A percentile compares a stretch with the other conserved stretches of the same genome.
Conservation (phyloP, 1,140 invertebrate genomes). For the Zaprionus vittiger region DNA sequence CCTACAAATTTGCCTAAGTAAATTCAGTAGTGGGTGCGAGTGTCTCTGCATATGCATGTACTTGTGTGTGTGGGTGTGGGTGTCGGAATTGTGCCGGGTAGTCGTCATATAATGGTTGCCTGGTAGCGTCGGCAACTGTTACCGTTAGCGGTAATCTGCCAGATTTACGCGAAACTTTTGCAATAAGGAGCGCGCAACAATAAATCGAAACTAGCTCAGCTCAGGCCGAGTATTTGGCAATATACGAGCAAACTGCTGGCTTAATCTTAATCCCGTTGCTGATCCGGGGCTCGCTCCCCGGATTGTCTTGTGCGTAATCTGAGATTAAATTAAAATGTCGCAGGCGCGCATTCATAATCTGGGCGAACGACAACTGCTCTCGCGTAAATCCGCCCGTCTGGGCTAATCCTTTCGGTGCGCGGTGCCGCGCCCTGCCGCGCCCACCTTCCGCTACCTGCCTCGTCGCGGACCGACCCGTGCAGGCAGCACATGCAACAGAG, state of each 20-base stretch:
- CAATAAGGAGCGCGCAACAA: constrained; percentile 56
- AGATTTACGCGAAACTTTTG: constrained; percentile 77
- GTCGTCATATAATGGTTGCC: not conserved
- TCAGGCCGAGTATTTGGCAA: constrained; percentile 61
- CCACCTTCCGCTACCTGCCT: not conserved
- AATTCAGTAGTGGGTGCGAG: not conserved
- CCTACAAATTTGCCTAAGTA: constrained; percentile 71
- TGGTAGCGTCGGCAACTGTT: constrained; percentile 21
- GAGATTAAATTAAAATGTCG: constrained; percentile 83
- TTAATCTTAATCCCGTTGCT: constrained; percentile 65
- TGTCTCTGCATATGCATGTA: not conserved
- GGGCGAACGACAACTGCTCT: constrained; percentile 52
- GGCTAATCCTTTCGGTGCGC: constrained; percentile 69
- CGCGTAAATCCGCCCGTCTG: constrained; percentile 58
- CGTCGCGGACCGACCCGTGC: constrained; percentile 4
- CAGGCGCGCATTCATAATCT: constrained; percentile 70
- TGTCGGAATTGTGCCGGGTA: constrained; percentile 8
- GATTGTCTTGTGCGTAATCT: constrained; percentile 55
- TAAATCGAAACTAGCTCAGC: constrained; percentile 45
- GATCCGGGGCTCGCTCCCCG: constrained; percentile 59
- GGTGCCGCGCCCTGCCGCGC: constrained; percentile 31
- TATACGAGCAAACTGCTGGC: constrained; percentile 72
- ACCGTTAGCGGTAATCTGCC: constrained; percentile 57
- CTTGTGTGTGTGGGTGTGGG: not conserved
- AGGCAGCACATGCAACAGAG: constrained; percentile 54